These are phyloP conservation scores for Zelostemma sp. DNA, from an alignment of 1,140 invertebrate genomes.

Conservation along the genomic window DNA sequence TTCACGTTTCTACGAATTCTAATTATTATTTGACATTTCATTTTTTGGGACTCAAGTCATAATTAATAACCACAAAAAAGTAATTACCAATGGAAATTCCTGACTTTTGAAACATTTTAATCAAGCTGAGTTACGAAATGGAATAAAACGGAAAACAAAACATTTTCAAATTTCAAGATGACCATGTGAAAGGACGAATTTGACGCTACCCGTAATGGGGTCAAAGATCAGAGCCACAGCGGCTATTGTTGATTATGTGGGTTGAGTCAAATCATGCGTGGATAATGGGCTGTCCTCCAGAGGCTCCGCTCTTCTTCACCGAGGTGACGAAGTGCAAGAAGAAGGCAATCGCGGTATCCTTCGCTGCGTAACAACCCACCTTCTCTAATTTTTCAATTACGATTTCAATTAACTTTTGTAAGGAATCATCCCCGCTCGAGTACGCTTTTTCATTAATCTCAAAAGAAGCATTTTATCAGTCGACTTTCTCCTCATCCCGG, in stretches of 20 bases:
- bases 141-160: too few relatives aligned
- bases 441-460: too few relatives aligned
- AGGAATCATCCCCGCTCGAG: too few relatives aligned
- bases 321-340: slow-evolving; percentile 32
- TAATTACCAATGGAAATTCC: too few relatives aligned
- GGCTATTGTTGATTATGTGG: slow-evolving; percentile 32
- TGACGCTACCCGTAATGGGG: slow-evolving; percentile 2
- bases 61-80: too few relatives aligned
- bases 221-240: slow-evolving; percentile 17
- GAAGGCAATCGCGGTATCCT: slow-evolving; percentile 23
- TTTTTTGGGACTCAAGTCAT: too few relatives aligned
- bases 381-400: slow-evolving; percentile 34
- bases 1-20: neutral
- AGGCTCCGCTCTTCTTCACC: slow-evolving; percentile 18
- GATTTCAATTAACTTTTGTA: slow-evolving; percentile 22
- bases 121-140: too few relatives aligned
- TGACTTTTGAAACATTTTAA: too few relatives aligned
- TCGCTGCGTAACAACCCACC: slow-evolving; percentile 25
- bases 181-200: neutral
- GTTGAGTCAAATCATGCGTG: slow-evolving; percentile 35
- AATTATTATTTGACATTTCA: too few relatives aligned
- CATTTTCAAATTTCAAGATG: too few relatives aligned
- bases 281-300: slow-evolving; percentile 34
- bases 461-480: too few relatives aligned
- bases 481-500: too few relatives aligned